Evolutionary conservation across 1,140 invertebrate genomes (phyloP), one percentile per base, ranked within the genome.

Genomic region (Caenorhabditis elegans): DNA sequence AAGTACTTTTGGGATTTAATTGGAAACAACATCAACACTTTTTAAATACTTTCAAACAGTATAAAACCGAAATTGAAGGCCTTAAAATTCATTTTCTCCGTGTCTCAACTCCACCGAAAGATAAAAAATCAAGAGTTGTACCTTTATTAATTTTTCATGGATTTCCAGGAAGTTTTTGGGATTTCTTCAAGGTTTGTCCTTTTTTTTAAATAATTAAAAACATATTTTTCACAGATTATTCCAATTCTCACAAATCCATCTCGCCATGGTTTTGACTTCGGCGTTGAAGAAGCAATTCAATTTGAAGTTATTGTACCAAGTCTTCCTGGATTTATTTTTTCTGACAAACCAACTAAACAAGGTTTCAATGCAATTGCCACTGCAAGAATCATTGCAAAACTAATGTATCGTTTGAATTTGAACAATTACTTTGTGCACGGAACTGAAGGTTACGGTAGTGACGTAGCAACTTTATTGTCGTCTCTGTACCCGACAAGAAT

Each of bases 281-380:
- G 85, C 4, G 65, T 81, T 8, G 60, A 86, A 11, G 77, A 81
- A 46, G n/a, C 43, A 6, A 76, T 86, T 76, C 76, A 77, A 6
- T 86, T 86, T 26, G 85, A 86, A 22, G 85, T 86, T 3, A 80
- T 86, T 51, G 85, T 86, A 3, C 85, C 85, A n/a, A 85, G 86
- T 46, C 75, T 86, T 22, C 85, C 85, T 15, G 85, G 85, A 17
- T 85, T 86, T 60, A 17, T 78, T 3, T 86, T 83, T 28, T 86
- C 85, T 13, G 85, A 86, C 15, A 77, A 46, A 17, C 83, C 86
- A 34, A 3, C 5, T 15, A 86, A 86, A 49, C 11, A 70, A 55
- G 85, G 85, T 83, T 87, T 86, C 60, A 78, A 78, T 24, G 39
- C 53, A 22, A 51, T 82, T 26, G 86, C 75, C 22, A 46, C 65